Base-by-base conservation (phyloP, 92 coral and sea anemone genomes). In the Muricea muricata region DNA sequence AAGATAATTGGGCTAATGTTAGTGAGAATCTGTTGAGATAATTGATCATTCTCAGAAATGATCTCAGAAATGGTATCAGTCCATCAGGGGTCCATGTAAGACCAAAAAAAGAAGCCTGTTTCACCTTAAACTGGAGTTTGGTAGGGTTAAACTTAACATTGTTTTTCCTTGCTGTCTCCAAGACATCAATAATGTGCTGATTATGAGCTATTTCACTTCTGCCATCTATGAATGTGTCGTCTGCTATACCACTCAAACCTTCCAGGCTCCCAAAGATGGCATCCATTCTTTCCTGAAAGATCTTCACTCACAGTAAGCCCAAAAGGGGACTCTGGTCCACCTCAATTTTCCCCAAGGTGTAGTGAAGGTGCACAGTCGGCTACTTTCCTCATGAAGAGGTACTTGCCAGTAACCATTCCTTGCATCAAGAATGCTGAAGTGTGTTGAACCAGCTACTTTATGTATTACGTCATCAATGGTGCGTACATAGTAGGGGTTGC, bases 291-390 rank as follows among this genome's bases (percentile, higher is more conserved):
- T 85, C 93, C 45, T 86, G 85, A 65, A 91, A 87, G 55, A 87
- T 85, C 11, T 88, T 89, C 61, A 86, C 92, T 28, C 87, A 58
- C 45, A 73, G 71, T 6, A 89, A 45, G 89, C 86, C 7, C 91
- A 86, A 77, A 92, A 84, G 0, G 93, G 90, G 10, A 90, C 87
- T 25, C 86, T 61, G 15, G 50, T 73, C 81, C 83, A 85, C 7
- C 89, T 39, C 82, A 46, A 89, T 81, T 89, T 89, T 26, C 91
- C 92, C 90, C 89, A 91, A 2, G 94, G 90, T 7, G 88, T 88
- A 82, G 35, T 85, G 86, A 91, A 91, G 11, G 91, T 87, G 86
- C 89, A 77, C 11, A 85, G 82, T 50, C 41, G 85, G 69, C 87
- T 86, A 78, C 91, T 90, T 23, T 89, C 84, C 29, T 87, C 87